Conservation (phyloP, 2,113 vertebrate genomes). For the Sturnira hondurensis region DNA sequence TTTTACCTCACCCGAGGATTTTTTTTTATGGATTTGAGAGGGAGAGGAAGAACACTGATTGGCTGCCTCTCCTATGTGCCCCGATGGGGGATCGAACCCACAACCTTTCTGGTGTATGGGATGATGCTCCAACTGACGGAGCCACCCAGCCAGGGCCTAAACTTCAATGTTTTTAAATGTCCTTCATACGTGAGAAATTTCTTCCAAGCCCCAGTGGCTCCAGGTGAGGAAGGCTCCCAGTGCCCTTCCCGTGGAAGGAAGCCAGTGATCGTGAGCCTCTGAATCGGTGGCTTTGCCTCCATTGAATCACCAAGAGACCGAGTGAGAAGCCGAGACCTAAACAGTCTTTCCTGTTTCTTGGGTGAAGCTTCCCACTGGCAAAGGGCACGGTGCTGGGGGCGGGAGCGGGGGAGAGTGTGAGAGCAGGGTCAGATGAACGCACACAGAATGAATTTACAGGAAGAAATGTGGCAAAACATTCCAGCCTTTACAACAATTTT, state of each 20-base stretch:
- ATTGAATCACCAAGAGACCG: background rate
- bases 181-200: background rate
- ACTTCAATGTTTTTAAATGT: background rate
- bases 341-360: background rate
- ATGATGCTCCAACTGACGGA: too few species aligned
- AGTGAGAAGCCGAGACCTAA: background rate
- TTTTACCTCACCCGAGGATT: background rate
- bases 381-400: background rate
- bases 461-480: background rate
- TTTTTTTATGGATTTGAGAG: too few species aligned
- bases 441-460: fast-evolving
- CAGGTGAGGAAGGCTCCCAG: too few species aligned
- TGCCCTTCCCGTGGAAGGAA: background rate
- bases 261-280: background rate
- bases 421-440: background rate
- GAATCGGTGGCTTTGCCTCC: background rate
- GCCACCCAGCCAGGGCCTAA: too few species aligned
- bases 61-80: too few species aligned
- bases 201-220: background rate
- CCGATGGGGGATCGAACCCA: too few species aligned
- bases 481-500: background rate
- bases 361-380: background rate
- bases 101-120: too few species aligned
- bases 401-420: too few species aligned
- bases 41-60: too few species aligned